A percentile compares a stretch with the other conserved stretches of the same genome.
Evolutionary conservation across 2,888 invertebrate genomes (phyloP).

Genomic region (Volucella bombylans): DNA sequence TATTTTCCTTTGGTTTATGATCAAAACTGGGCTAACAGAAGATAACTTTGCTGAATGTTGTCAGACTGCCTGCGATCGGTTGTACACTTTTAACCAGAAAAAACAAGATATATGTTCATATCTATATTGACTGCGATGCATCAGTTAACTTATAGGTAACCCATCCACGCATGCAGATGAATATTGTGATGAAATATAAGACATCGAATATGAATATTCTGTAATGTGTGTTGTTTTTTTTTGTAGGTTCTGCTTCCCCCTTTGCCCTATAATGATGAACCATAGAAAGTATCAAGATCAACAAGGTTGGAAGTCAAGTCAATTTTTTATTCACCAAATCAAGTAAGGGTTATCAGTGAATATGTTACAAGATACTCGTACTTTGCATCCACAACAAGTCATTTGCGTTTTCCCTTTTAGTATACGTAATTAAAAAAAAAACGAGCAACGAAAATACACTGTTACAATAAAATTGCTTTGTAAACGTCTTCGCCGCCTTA

Average conservation of each 20-base stretch:
- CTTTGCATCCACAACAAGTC: conserved; percentile 1
- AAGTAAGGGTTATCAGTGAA: conserved; percentile 40
- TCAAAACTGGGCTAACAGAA: conserved; percentile 53
- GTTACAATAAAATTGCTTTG: conserved; percentile 57
- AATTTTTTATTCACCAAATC: conserved; percentile 19
- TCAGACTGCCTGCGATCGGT: conserved; percentile 33
- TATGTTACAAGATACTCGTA: conserved; percentile 29
- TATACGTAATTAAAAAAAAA: conserved; percentile 2
- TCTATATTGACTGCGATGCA: conserved; percentile 23
- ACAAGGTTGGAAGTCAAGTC: conserved; percentile 45
- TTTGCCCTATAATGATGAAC: conserved; percentile 40
- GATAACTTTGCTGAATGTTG: conserved; percentile 26
- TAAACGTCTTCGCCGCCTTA: conserved; percentile 63
- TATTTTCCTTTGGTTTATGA: conserved; percentile 4
- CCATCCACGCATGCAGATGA: conserved; percentile 63
- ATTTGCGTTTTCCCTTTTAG: neutral
- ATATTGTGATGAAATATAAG: conserved; percentile 55
- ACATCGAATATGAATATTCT: conserved; percentile 41
- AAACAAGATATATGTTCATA: conserved; percentile 25
- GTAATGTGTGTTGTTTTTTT: conserved; percentile 6
- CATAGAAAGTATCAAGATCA: conserved; percentile 12
- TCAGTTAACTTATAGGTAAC: conserved; percentile 30
- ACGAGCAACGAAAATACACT: conserved; percentile 17
- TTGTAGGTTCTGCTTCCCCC: no score
- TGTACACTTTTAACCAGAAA: conserved; percentile 58